These are phyloP conservation scores for Malacosoma neustria DNA, from an alignment of 2,888 invertebrate genomes.

Conservation along the genomic window DNA sequence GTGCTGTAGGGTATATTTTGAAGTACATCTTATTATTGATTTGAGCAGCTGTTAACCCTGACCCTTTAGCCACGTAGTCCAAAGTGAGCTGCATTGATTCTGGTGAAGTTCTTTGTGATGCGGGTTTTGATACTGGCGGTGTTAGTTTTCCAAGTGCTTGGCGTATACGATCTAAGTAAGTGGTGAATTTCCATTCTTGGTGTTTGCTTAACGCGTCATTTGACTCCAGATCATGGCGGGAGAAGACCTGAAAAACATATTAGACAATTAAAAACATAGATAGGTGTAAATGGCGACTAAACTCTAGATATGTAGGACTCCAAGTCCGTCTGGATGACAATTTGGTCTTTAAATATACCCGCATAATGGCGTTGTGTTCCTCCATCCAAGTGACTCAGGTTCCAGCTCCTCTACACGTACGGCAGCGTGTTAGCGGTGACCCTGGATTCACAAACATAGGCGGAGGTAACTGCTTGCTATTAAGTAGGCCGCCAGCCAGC, in stretches of 20 bases:
- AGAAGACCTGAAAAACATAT: constrained; percentile 67
- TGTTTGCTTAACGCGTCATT: constrained; percentile 59
- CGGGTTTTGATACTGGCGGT: constrained; percentile 50
- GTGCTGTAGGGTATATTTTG: constrained; percentile 74
- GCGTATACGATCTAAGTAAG: constrained; percentile 68
- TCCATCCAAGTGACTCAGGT: no score
- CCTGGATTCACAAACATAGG: no score
- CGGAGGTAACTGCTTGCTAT: no score
- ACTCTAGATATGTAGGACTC: no score
- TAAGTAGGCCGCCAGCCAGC: no score
- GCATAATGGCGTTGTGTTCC: no score
- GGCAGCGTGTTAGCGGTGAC: no score
- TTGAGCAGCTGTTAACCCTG: constrained; percentile 75
- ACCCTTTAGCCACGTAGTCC: constrained; percentile 75
- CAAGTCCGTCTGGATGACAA: no score
- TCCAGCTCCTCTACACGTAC: no score
- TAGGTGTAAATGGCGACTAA: no score
- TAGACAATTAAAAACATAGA: no score
- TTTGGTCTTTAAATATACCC: no score
- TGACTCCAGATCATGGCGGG: constrained; percentile 69
- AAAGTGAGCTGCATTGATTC: constrained; percentile 55
- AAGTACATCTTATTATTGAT: constrained; percentile 70
- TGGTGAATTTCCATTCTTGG: constrained; percentile 73
- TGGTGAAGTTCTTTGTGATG: constrained; percentile 44
- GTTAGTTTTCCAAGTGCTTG: constrained; percentile 53